Conservation (phyloP, 2,113 vertebrate species). For the Tachysurus vachellii region DNA sequence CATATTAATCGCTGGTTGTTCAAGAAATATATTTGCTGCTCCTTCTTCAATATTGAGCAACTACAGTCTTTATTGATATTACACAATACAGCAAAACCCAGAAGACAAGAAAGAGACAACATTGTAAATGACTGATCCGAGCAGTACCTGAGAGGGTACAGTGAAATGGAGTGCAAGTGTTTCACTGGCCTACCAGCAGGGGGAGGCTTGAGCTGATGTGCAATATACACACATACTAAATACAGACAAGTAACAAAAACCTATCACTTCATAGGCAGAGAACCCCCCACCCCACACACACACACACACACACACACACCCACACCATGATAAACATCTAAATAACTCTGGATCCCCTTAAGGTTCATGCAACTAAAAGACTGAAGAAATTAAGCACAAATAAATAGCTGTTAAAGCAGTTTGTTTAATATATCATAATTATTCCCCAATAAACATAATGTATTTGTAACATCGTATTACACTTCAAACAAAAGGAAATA, state of each 20-base stretch:
- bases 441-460: not conserved
- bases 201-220: not conserved
- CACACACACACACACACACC: not conserved
- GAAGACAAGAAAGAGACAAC: not conserved
- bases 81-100: constrained; percentile 18
- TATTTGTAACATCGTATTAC: constrained; percentile 15
- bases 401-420: constrained; percentile 30
- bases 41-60: not conserved
- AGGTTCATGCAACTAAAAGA: not conserved
- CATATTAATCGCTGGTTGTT: too few species aligned
- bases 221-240: constrained; percentile 15
- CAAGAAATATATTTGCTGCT: not conserved
- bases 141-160: constrained; percentile 37
- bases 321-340: constrained; percentile 5
- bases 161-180: not conserved
- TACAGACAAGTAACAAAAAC: not conserved
- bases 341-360: not conserved
- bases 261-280: not conserved
- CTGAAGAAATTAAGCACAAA: not conserved
- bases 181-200: constrained; percentile 1
- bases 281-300: not conserved
- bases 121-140: constrained; percentile 29
- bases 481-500: constrained; percentile 12
- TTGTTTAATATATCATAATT: constrained; percentile 4
- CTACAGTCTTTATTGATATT: constrained; percentile 1